These are phyloP conservation scores for Andrena bucephala DNA, from an alignment of 2,888 invertebrate genomes.

Conservation along the genomic window DNA sequence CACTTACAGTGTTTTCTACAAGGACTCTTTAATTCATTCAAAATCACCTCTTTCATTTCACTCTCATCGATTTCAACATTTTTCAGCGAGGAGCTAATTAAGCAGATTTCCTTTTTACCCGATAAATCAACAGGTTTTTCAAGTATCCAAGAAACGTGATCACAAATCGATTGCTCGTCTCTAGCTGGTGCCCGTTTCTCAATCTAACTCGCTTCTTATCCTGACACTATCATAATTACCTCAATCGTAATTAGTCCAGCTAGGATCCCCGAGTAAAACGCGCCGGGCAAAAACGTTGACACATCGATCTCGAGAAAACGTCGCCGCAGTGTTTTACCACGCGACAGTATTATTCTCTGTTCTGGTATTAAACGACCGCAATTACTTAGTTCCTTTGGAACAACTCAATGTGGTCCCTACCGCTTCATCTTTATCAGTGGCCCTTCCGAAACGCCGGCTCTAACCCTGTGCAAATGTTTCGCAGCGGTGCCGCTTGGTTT, in stretches of 20 bases:
- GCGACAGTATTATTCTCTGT: constrained; percentile 25
- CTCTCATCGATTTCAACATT: background rate
- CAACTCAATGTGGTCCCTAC: background rate
- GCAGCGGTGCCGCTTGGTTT: background rate
- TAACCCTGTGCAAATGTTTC: background rate
- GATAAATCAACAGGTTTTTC: constrained; percentile 15
- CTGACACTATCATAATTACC: constrained; percentile 38
- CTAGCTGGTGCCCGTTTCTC: constrained; percentile 16
- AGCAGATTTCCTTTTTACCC: constrained; percentile 12
- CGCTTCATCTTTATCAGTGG: constrained; percentile 4
- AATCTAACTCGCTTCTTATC: constrained; percentile 29
- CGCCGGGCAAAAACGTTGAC: constrained; percentile 36
- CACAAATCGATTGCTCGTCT: constrained; percentile 5
- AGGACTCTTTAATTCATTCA: background rate
- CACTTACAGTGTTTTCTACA: background rate
- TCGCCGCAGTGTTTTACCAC: background rate
- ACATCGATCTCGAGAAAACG: constrained; percentile 41
- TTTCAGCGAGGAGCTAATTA: background rate
- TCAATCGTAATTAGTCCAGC: constrained; percentile 33
- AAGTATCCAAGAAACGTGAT: constrained; percentile 10
- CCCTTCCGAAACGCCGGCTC: background rate
- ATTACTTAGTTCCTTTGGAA: constrained; percentile 19
- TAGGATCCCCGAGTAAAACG: constrained; percentile 23
- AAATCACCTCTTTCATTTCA: background rate
- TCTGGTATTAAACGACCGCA: constrained; percentile 29